These are phyloP conservation scores for Vulpes lagopus DNA, from an alignment of 2,113 vertebrate genomes.

Conservation along the genomic window DNA sequence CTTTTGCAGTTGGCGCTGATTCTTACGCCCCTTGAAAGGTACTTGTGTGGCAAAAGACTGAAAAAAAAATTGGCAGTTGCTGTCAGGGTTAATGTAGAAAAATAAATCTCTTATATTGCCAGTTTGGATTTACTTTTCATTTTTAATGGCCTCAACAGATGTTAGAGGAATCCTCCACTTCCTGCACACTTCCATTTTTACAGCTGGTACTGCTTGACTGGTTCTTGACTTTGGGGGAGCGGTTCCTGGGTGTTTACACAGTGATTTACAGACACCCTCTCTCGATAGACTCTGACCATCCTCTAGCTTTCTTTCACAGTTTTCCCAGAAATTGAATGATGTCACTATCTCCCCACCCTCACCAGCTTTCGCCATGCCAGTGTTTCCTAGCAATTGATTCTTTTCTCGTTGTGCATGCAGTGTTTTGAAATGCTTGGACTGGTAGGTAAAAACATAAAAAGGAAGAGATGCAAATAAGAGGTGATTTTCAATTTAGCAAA, in stretches of 20 bases:
- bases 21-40: conserved; percentile 83
- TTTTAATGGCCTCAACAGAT: conserved; percentile 90
- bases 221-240: conserved; percentile 83
- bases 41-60: conserved; percentile 86
- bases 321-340: conserved; percentile 32
- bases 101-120: conserved; percentile 90
- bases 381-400: not conserved
- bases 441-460: not conserved
- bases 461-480: not conserved
- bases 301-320: conserved; percentile 24
- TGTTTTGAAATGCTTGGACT: not conserved
- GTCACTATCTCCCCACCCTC: conserved; percentile 20
- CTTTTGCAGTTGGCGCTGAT: conserved; percentile 83
- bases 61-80: conserved; percentile 85
- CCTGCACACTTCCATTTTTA: conserved; percentile 84
- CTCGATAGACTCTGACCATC: conserved; percentile 35
- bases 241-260: conserved; percentile 79
- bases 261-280: conserved; percentile 86
- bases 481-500: conserved; percentile 53
- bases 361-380: conserved; percentile 31
- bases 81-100: conserved; percentile 88
- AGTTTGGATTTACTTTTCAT: conserved; percentile 89
- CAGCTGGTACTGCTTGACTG: conserved; percentile 87
- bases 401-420: not conserved
- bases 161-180: conserved; percentile 89